Evolutionary conservation across 2,113 vertebrate species (phyloP).

Genomic region (Phasianus colchicus): DNA sequence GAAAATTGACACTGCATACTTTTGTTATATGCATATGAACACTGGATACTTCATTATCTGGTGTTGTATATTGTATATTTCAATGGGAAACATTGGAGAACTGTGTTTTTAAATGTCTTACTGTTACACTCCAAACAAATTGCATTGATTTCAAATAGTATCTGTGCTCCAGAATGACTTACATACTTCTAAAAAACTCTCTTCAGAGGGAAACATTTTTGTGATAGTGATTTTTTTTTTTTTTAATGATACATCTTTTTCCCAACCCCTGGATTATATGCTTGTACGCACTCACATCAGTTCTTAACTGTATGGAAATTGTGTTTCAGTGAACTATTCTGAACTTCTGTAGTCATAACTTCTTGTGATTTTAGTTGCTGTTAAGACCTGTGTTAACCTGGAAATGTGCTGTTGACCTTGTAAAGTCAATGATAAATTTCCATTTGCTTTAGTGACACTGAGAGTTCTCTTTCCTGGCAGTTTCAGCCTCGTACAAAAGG

Average conservation of each 20-base stretch:
- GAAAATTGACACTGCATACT: neutral
- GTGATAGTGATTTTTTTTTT: neutral
- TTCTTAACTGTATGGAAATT: neutral
- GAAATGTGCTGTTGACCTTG: neutral
- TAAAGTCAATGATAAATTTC: neutral
- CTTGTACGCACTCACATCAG: neutral
- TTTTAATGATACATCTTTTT: neutral
- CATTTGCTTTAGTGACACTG: neutral
- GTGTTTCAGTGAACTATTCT: neutral
- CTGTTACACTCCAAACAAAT: neutral
- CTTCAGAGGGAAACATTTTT: neutral
- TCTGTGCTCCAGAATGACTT: neutral
- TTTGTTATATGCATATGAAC: neutral
- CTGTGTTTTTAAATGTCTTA: neutral
- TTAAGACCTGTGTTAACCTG: neutral
- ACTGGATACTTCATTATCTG: neutral
- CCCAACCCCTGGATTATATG: neutral
- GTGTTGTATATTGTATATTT: neutral
- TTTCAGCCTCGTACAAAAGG: neutral
- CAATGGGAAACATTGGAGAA: neutral
- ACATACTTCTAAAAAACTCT: accelerated
- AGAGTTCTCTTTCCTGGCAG: neutral
- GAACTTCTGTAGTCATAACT: neutral
- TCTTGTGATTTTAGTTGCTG: neutral
- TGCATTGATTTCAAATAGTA: neutral